These are phyloP conservation scores for Notothenia rossii DNA, from an alignment of 2,113 vertebrate genomes.

Conservation along the genomic window DNA sequence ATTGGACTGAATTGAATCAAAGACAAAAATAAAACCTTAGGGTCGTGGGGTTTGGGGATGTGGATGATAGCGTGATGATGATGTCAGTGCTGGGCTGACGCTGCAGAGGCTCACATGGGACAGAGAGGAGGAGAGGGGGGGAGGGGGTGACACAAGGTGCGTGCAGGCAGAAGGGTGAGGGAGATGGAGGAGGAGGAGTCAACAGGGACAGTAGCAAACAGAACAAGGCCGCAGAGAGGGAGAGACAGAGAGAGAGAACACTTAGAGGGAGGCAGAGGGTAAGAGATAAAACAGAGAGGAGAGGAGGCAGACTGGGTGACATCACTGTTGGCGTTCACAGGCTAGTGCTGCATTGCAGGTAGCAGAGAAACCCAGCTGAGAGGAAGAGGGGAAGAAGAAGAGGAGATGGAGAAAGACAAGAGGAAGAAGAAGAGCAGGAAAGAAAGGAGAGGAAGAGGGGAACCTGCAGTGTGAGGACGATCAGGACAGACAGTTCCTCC, in stretches of 20 bases:
- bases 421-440: neutral
- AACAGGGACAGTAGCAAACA: constrained; percentile 10
- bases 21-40: neutral
- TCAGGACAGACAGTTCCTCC: neutral
- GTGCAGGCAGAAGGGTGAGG: neutral
- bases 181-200: constrained; percentile 32
- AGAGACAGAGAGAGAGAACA: neutral
- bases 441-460: neutral
- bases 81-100: constrained; percentile 36
- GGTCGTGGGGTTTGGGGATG: neutral
- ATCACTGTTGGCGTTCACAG: constrained; percentile 63
- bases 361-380: constrained; percentile 21
- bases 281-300: neutral
- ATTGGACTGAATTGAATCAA: neutral
- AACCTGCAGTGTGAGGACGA: neutral
- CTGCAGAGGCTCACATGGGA: constrained; percentile 32
- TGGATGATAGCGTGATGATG: neutral
- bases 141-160: neutral
- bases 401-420: no score
- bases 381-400: neutral
- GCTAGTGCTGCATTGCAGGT: constrained; percentile 70
- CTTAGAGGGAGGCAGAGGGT: neutral
- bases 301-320: constrained; percentile 46
- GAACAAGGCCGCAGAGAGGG: neutral
- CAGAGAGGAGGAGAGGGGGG: neutral